Conservation (phyloP, 2,113 vertebrate genomes). For the Cebus imitator region DNA sequence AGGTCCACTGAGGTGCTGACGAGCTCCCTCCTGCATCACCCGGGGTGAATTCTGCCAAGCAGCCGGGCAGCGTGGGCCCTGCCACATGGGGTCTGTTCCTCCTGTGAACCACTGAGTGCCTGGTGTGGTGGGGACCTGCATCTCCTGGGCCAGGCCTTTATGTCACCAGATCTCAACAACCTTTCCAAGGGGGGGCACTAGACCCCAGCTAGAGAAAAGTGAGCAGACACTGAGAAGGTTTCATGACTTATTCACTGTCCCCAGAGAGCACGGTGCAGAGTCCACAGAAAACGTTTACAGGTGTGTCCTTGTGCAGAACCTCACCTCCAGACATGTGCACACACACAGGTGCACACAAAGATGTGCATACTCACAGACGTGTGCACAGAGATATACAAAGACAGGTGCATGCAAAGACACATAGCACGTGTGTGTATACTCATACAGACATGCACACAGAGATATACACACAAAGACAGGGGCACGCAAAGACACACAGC, state of each 20-base stretch:
- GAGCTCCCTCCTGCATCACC: rapidly evolving
- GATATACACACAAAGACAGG: no score
- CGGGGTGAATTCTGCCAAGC: rapidly evolving
- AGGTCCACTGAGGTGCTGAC: rapidly evolving
- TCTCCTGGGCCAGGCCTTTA: rapidly evolving
- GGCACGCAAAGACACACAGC: no score
- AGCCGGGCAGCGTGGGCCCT: rapidly evolving
- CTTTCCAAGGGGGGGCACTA: neutral
- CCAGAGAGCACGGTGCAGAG: rapidly evolving
- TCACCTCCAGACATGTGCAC: neutral
- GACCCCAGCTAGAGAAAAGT: neutral
- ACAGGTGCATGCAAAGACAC: neutral
- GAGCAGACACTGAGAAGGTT: rapidly evolving
- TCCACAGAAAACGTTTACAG: rapidly evolving
- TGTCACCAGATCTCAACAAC: neutral
- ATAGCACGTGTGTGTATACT: neutral
- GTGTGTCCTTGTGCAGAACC: rapidly evolving
- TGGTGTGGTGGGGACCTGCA: rapidly evolving
- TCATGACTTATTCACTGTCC: rapidly evolving
- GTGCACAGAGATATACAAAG: no score
- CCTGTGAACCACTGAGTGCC: rapidly evolving
- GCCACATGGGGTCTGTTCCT: rapidly evolving
- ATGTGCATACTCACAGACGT: neutral
- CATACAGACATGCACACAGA: neutral
- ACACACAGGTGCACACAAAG: neutral